A percentile compares a stretch with the other conserved stretches of the same genome.
Conservation (phyloP, 2,888 invertebrate genomes). For the Empis livida region DNA sequence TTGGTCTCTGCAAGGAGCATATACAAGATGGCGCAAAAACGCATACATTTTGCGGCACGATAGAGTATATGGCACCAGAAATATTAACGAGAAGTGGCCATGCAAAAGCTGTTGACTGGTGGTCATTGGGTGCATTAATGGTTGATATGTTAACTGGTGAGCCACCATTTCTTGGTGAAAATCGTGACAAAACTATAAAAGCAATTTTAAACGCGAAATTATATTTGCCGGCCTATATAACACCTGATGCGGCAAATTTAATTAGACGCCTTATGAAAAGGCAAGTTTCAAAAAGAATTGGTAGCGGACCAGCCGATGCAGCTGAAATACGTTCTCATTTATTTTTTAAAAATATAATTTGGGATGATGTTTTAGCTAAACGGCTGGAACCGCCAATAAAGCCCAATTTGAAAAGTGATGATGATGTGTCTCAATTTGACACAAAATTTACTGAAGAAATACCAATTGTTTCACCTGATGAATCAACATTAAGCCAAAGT, state of each 20-base stretch:
- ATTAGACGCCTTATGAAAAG: constrained; percentile 80
- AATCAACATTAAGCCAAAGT: constrained; percentile 88
- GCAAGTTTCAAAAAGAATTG: constrained; percentile 73
- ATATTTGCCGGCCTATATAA: constrained; percentile 87
- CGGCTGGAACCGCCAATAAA: constrained; percentile 92
- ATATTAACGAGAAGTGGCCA: constrained; percentile 94
- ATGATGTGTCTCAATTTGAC: constrained; percentile 98
- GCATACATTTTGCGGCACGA: constrained; percentile 98
- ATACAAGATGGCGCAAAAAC: constrained; percentile 86
- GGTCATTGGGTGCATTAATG: constrained; percentile 96
- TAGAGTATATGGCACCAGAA: constrained; percentile 99
- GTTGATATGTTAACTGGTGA: constrained; percentile 98
- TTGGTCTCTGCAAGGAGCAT: constrained; percentile 97
- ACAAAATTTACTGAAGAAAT: constrained; percentile 95
- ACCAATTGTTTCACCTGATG: constrained; percentile 95
- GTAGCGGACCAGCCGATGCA: constrained; percentile 72
- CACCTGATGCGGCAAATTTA: constrained; percentile 87
- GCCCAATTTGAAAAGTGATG: constrained; percentile 84
- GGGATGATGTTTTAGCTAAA: constrained; percentile 83
- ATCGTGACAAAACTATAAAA: constrained; percentile 96
- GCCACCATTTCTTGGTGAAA: constrained; percentile 97
- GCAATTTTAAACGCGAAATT: constrained; percentile 95
- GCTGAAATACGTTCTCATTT: constrained; percentile 80
- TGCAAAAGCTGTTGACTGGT: constrained; percentile 99
- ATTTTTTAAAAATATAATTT: constrained; percentile 90